Evolutionary conservation across 2,888 invertebrate genomes (phyloP), one percentile per base, ranked within the genome.

Genomic region (Trachelus iudaicus): DNA sequence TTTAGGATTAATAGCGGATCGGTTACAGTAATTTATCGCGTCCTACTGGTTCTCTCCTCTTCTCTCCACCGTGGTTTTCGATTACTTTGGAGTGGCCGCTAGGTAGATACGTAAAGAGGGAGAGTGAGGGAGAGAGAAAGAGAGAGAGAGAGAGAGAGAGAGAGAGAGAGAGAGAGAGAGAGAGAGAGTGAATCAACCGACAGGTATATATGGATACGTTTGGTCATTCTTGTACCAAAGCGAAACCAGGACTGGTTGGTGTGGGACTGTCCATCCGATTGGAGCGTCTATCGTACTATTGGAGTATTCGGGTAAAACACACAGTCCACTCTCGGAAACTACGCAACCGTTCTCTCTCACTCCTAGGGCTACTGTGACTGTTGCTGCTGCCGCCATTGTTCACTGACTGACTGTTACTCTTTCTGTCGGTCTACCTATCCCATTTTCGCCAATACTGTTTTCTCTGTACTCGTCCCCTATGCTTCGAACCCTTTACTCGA

Each of bases 1-100:
- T 86, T 87, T 85, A 83, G 84, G 83, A 89, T 87, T 84, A 85
- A 88, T 83, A 82, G 81, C 79, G 80, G 77, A 76, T 79, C 80
- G 81, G 79, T 82, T 81, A 78, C 83, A 78, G 85, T 87, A 88
- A 89, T 88, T 89, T 87, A 88, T 89, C 85, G 84, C 78, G 68
- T 76, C 80, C 78, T 81, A 81, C 81, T 76, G 73, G 23, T 69
- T 69, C 76, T 73, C 71, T 40, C 69, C 15, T 23, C 30, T 35
- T n/a, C 30, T 35, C 75, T 37, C 37, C 75, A 37, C 34, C 79
- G 79, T 77, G 82, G 84, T 87, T 88, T 89, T 90, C 86, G 86
- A 88, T 90, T 88, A 89, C 86, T 85, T 83, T 86, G 80, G 84
- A 89, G 84, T 86, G 82, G 80, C 78, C 75, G 23, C 56, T 56